A percentile compares a stretch with the other conserved stretches of the same genome.
Conservation (phyloP, 2,113 vertebrate species). For the Paraplagusia blochii region DNA sequence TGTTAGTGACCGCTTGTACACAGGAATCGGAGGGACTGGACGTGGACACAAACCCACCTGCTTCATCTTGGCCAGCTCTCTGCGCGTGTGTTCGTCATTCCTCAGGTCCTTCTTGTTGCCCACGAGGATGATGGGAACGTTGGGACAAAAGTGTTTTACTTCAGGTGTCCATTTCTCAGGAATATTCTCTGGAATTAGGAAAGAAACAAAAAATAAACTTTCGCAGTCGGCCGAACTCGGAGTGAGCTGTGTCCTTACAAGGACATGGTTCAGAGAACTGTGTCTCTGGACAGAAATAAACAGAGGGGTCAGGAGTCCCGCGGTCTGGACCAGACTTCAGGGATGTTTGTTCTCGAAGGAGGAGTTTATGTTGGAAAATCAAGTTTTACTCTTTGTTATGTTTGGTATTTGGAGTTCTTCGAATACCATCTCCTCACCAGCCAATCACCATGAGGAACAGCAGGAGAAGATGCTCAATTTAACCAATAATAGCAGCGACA, state of each 20-base stretch:
- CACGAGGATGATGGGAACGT: slow-evolving; percentile 95
- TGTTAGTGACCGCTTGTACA: neutral
- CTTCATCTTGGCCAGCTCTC: slow-evolving; percentile 96
- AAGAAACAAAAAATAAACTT: neutral
- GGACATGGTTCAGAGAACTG: slow-evolving; percentile 6
- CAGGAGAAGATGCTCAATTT: too few species aligned
- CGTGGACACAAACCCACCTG: slow-evolving; percentile 74
- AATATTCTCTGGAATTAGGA: slow-evolving; percentile 85
- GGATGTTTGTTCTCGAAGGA: slow-evolving; percentile 10
- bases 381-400: too few species aligned
- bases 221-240: neutral
- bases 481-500: too few species aligned
- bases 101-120: slow-evolving; percentile 97
- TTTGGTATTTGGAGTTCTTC: too few species aligned
- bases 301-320: slow-evolving; percentile 18
- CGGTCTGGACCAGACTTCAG: slow-evolving; percentile 6
- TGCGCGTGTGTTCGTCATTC: slow-evolving; percentile 91
- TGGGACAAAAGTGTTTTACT: slow-evolving; percentile 98
- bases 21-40: neutral
- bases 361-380: slow-evolving; percentile 9
- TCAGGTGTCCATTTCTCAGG: slow-evolving; percentile 98
- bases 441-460: too few species aligned
- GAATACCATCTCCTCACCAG: too few species aligned
- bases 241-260: slow-evolving; percentile 12
- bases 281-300: slow-evolving; percentile 17